Conservation (phyloP, 2,797 vertebrate species). For the Cyclura pinguis region DNA sequence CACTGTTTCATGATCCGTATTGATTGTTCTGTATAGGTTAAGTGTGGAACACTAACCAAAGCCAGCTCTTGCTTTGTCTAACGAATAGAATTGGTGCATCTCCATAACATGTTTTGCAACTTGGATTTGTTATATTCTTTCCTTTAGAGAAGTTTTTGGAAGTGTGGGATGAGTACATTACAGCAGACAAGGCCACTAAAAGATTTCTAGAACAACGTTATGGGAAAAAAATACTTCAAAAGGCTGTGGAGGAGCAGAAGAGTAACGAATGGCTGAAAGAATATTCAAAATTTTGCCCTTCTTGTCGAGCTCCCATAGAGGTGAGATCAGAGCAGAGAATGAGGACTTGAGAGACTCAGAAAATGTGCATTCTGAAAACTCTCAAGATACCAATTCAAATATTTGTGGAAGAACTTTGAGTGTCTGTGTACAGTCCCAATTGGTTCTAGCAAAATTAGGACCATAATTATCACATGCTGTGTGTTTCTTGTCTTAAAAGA, state of each 20-base stretch:
- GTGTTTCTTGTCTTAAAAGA: too few relatives aligned
- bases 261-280: constrained; percentile 92
- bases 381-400: neutral
- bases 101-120: accelerated
- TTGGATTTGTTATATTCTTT: constrained; percentile 51
- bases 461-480: too few relatives aligned
- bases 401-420: neutral
- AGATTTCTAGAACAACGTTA: constrained; percentile 91
- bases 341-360: neutral
- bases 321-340: constrained; percentile 68
- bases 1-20: neutral
- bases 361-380: neutral
- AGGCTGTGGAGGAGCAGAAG: constrained; percentile 91
- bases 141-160: constrained; percentile 87
- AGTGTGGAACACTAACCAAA: neutral
- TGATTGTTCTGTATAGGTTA: neutral
- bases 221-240: constrained; percentile 91
- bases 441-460: too few relatives aligned
- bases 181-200: constrained; percentile 81
- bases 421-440: neutral
- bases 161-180: constrained; percentile 88
- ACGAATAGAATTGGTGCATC: neutral
- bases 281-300: constrained; percentile 93
- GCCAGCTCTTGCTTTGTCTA: neutral
- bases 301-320: constrained; percentile 92